Conservation (phyloP, 1,140 invertebrate genomes). For the Eumeta japonica region DNA sequence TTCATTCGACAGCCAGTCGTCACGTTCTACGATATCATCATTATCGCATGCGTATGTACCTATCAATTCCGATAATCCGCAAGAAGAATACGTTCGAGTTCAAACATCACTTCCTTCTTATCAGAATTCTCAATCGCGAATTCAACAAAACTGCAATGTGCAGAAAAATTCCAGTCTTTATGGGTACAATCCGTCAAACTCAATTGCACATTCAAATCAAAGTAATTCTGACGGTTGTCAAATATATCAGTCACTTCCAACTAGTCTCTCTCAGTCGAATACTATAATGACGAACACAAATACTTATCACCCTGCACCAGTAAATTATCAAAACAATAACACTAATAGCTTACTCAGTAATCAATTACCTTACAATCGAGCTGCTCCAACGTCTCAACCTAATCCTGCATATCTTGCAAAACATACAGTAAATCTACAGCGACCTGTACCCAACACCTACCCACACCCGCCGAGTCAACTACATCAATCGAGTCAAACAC, state of each 20-base stretch:
- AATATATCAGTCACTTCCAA: slow-evolving; percentile 38
- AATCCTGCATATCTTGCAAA: slow-evolving; percentile 32
- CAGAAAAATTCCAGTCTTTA: slow-evolving; percentile 34
- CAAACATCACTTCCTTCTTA: slow-evolving; percentile 48
- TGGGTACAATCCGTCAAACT: slow-evolving; percentile 24
- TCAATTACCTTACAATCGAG: slow-evolving; percentile 41
- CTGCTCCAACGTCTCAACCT: slow-evolving; percentile 33
- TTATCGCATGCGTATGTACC: slow-evolving; percentile 31
- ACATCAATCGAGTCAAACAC: slow-evolving; percentile 28
- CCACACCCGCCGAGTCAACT: slow-evolving; percentile 38
- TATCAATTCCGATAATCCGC: slow-evolving; percentile 30
- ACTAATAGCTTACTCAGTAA: slow-evolving; percentile 42
- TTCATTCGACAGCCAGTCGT: slow-evolving; percentile 57
- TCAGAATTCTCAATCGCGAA: slow-evolving; percentile 33
- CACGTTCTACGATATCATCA: slow-evolving; percentile 50
- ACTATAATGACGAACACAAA: too few relatives aligned
- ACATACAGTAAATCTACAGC: slow-evolving; percentile 25
- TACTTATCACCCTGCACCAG: slow-evolving; percentile 16
- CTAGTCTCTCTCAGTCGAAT: slow-evolving; percentile 25
- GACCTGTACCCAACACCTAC: slow-evolving; percentile 36
- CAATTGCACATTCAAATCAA: slow-evolving; percentile 20
- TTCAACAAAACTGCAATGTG: slow-evolving; percentile 35
- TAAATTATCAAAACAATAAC: slow-evolving; percentile 29
- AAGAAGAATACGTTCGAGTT: slow-evolving; percentile 56
- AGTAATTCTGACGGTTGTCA: slow-evolving; percentile 23